Evolutionary conservation across 2,113 vertebrate genomes (phyloP).

Genomic region (Chlorocebus sabaeus): DNA sequence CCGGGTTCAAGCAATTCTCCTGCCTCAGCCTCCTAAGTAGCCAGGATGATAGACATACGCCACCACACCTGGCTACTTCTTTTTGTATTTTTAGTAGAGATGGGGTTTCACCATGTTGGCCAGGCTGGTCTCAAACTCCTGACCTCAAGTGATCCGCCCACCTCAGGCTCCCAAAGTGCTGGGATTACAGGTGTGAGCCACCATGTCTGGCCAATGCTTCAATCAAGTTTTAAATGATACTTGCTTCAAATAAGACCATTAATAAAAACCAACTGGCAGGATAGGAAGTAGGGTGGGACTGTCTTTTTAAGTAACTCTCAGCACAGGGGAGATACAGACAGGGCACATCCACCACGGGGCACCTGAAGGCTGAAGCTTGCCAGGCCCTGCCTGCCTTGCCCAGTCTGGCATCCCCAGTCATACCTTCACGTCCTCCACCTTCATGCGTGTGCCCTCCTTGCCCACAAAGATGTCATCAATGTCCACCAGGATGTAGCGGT

Average conservation of each 20-base stretch:
- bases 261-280: not conserved
- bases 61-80: too few species aligned
- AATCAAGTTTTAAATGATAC: not conserved
- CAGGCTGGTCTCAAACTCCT: too few species aligned
- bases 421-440: constrained; percentile 97
- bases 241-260: not conserved
- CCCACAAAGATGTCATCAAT: constrained; percentile 99
- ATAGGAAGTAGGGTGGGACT: not conserved
- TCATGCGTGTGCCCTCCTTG: constrained; percentile 98
- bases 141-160: too few species aligned
- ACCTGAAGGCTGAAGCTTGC: accelerated
- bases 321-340: not conserved
- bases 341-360: accelerated
- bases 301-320: not conserved
- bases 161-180: too few species aligned
- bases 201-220: not conserved
- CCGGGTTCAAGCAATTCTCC: too few species aligned
- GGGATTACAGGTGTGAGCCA: too few species aligned
- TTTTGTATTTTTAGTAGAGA: too few species aligned
- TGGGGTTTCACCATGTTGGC: too few species aligned
- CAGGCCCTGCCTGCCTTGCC: not conserved
- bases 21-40: too few species aligned
- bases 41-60: too few species aligned
- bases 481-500: constrained; percentile 96
- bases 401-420: accelerated